These are phyloP conservation scores for Crypturellus undulatus DNA, from an alignment of 2,113 vertebrate species.

Conservation along the genomic window DNA sequence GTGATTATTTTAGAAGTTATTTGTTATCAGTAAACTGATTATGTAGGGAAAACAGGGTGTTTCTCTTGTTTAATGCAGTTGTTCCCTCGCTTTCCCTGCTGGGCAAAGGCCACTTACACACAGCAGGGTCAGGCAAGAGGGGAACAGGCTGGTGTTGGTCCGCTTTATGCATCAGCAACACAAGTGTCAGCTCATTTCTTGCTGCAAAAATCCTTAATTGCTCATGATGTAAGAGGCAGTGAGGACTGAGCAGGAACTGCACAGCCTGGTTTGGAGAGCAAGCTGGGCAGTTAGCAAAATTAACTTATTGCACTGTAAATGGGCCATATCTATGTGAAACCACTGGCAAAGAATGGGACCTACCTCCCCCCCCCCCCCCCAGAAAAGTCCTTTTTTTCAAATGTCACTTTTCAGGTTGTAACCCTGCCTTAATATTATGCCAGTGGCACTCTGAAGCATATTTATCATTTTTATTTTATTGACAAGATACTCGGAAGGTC, in stretches of 20 bases:
- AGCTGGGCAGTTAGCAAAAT: not conserved
- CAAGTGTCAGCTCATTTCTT: conserved; percentile 55
- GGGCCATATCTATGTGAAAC: not conserved
- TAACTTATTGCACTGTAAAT: not conserved
- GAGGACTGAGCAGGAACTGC: not conserved
- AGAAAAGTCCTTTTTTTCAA: not conserved
- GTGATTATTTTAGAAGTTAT: not conserved
- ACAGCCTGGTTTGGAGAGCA: not conserved
- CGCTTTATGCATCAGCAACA: not conserved
- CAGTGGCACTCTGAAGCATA: conserved; percentile 5
- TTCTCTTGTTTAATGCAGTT: not conserved
- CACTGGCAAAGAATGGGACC: not conserved
- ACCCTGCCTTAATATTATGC: not conserved
- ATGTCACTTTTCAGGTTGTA: conserved; percentile 42
- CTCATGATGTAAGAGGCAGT: conserved; percentile 38
- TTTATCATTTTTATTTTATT: conserved; percentile 67
- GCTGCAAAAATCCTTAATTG: conserved; percentile 58
- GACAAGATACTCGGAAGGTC: conserved; percentile 65
- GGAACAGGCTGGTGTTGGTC: not conserved
- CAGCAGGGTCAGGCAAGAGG: not conserved
- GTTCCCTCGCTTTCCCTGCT: not conserved
- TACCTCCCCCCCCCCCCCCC: not conserved
- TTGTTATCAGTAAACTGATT: not conserved
- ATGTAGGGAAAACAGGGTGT: not conserved
- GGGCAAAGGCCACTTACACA: not conserved